Evolutionary conservation across 2,888 invertebrate species (phyloP).

Genomic region (Pseudoips prasinana): DNA sequence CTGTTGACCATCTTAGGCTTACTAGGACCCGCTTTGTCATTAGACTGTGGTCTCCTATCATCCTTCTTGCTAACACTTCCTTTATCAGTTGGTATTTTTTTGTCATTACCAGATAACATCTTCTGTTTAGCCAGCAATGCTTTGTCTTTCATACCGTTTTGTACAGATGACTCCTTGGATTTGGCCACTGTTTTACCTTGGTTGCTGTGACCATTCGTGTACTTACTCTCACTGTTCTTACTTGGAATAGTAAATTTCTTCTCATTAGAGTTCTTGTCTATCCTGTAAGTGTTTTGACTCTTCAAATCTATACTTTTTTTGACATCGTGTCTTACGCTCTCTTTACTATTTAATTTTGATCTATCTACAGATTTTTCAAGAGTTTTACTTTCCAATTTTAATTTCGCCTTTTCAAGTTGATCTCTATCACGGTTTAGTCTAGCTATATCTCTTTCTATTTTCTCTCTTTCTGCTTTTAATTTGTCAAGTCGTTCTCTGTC

Average conservation of each 20-base stretch:
- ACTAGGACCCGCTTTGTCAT: slow-evolving; percentile 49
- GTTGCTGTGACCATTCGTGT: slow-evolving; percentile 53
- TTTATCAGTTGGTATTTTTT: slow-evolving; percentile 42
- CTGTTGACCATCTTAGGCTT: slow-evolving; percentile 52
- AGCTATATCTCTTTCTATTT: slow-evolving; percentile 69
- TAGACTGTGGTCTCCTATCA: slow-evolving; percentile 39
- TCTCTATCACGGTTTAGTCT: slow-evolving; percentile 64
- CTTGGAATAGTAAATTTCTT: slow-evolving; percentile 44
- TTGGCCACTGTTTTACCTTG: slow-evolving; percentile 60
- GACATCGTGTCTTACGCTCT: slow-evolving; percentile 39
- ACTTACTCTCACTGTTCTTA: slow-evolving; percentile 50
- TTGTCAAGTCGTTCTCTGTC: slow-evolving; percentile 64
- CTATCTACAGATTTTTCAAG: slow-evolving; percentile 47
- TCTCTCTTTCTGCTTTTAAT: slow-evolving; percentile 67
- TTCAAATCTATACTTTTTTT: slow-evolving; percentile 73
- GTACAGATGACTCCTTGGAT: slow-evolving; percentile 42
- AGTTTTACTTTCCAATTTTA: slow-evolving; percentile 52
- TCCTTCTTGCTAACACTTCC: slow-evolving; percentile 44
- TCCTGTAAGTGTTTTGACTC: slow-evolving; percentile 73
- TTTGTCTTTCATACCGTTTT: slow-evolving; percentile 48
- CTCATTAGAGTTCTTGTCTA: slow-evolving; percentile 72
- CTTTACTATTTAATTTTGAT: slow-evolving; percentile 47
- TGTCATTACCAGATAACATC: slow-evolving; percentile 34
- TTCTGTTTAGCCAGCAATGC: slow-evolving; percentile 43
- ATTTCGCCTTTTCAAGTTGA: slow-evolving; percentile 63